Percentiles rank a stretch among this genome's conserved stretches.
Conservation (phyloP, 2,113 vertebrate genomes). For the Vicugna pacos region DNA sequence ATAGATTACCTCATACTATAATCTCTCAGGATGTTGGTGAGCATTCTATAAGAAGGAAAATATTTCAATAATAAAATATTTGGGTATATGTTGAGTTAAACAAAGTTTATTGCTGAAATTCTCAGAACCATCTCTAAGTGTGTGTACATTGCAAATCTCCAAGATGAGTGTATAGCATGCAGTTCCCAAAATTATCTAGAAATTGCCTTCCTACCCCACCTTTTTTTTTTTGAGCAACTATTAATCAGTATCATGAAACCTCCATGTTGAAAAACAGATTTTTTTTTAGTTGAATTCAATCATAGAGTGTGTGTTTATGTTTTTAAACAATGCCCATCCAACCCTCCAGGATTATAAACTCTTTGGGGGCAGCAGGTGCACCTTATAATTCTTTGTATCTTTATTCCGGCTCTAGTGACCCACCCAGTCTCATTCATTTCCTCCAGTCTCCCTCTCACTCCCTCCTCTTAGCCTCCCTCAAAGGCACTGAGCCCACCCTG, state of each 20-base stretch:
- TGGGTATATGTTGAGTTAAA: neutral
- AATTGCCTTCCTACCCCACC: neutral
- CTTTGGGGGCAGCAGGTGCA: neutral
- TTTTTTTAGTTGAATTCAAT: neutral
- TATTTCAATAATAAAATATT: neutral
- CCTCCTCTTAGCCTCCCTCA: neutral
- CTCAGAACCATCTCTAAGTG: neutral
- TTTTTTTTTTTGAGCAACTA: neutral
- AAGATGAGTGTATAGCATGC: neutral
- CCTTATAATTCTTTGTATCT: neutral
- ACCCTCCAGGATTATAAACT: neutral
- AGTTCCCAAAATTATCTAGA: neutral
- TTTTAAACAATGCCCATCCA: neutral
- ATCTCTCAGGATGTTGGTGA: neutral
- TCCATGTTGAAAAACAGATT: neutral
- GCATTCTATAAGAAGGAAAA: neutral
- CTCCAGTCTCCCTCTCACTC: accelerated
- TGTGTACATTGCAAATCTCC: neutral
- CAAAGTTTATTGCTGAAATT: neutral
- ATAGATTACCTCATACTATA: neutral
- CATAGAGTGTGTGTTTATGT: neutral
- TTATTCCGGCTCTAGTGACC: neutral
- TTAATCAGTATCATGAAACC: neutral
- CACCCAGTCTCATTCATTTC: too few species aligned
- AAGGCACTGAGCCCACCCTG: too few species aligned